A percentile compares a stretch with the other conserved stretches of the same genome.
These are phyloP conservation scores for Tragelaphus strepsiceros DNA, from an alignment of 2,113 vertebrate species.

Conservation along the genomic window DNA sequence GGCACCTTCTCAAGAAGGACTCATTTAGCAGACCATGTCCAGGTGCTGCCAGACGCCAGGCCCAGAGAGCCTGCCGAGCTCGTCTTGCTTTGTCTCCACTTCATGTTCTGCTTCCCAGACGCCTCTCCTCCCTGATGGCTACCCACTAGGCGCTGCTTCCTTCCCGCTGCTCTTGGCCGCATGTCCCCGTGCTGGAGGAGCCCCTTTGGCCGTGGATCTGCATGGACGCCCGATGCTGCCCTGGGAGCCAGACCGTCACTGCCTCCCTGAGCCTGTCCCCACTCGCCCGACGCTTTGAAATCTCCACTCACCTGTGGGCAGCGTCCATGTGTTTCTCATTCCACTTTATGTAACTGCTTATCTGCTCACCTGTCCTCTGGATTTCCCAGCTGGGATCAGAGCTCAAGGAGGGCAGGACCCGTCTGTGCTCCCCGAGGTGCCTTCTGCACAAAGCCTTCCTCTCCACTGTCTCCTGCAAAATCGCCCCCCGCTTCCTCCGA, in stretches of 20 bases:
- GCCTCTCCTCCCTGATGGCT: neutral
- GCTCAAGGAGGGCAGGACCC: neutral
- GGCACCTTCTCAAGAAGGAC: neutral
- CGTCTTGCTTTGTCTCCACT: fast-evolving
- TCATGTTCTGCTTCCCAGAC: fast-evolving
- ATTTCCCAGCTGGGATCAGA: neutral
- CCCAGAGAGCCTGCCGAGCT: fast-evolving
- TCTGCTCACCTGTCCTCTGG: neutral
- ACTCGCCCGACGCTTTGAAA: fast-evolving
- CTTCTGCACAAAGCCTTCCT: neutral
- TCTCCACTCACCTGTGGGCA: neutral
- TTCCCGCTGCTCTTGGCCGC: neutral
- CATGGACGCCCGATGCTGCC: fast-evolving
- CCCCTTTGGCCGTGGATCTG: no score
- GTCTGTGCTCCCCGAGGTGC: neutral
- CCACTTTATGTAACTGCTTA: fast-evolving
- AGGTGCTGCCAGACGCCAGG: fast-evolving
- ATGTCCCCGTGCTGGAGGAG: fast-evolving
- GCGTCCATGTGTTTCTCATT: fast-evolving
- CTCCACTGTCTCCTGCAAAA: fast-evolving
- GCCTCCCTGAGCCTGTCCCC: neutral
- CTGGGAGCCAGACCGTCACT: fast-evolving
- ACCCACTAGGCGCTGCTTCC: neutral
- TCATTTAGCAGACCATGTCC: no score
- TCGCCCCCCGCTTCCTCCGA: fast-evolving